phyloP scores from a whole-genome alignment of 2,113 vertebrate species.

The Nycticebus coucang region DNA sequence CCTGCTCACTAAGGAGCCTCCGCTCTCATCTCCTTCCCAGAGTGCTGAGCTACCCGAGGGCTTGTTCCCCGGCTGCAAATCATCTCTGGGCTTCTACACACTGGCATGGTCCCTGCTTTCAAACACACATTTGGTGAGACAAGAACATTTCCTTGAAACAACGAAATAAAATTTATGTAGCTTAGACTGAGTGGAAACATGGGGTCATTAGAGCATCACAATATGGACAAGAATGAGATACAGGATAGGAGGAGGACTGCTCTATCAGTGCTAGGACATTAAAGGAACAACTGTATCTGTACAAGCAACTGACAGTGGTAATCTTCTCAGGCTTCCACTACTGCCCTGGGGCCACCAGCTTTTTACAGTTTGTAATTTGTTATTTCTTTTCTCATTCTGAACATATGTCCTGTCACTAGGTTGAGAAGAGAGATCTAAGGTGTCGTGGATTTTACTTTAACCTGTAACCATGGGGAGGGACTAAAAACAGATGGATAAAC shows the following conservation, averaged over 20 bases:
- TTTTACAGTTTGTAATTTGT: neutral
- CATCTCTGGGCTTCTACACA: too few species aligned
- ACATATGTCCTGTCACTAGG: neutral
- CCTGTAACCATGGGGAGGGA: neutral
- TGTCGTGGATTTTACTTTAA: neutral
- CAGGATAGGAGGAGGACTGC: neutral
- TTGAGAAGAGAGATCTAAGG: neutral
- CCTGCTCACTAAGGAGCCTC: too few species aligned
- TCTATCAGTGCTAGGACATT: neutral
- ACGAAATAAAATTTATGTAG: neutral
- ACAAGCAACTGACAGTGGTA: neutral
- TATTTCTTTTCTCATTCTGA: neutral
- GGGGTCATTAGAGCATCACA: neutral
- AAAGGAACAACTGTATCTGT: neutral
- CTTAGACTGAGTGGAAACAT: neutral
- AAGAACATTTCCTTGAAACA: neutral
- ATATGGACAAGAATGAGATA: neutral
- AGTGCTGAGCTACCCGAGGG: too few species aligned
- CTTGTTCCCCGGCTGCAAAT: too few species aligned
- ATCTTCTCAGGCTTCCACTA: neutral
- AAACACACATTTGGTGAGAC: neutral
- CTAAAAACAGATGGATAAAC: neutral
- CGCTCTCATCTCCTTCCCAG: too few species aligned
- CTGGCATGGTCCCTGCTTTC: neutral
- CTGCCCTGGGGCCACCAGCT: neutral